phyloP scores from a whole-genome alignment of 2,113 vertebrate genomes.

The Tetrao urogallus region DNA sequence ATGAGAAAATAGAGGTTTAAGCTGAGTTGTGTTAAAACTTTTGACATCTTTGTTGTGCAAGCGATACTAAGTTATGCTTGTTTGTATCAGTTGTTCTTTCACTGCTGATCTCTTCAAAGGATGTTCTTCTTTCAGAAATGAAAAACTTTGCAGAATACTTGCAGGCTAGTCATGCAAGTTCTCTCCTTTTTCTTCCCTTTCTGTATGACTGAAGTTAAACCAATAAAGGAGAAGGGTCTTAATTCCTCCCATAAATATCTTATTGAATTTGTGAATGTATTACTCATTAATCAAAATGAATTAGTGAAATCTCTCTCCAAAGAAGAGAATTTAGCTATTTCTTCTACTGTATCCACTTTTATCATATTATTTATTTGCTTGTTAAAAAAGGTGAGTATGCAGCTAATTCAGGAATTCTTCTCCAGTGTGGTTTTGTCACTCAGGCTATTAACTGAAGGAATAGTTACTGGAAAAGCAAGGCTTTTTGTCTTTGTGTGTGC shows the following conservation, averaged over 20 bases:
- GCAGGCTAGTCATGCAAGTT: not conserved
- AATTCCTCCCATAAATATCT: not conserved
- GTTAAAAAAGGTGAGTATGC: not conserved
- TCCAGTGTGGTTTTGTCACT: not conserved
- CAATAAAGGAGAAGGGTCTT: not conserved
- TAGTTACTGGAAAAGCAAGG: not conserved
- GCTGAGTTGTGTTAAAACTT: not conserved
- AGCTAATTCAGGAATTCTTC: not conserved
- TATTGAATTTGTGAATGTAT: not conserved
- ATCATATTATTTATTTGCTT: not conserved
- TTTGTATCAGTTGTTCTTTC: not conserved
- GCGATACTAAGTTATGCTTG: not conserved
- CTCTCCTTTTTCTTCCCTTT: not conserved
- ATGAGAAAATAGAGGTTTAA: not conserved
- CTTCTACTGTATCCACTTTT: fast-evolving
- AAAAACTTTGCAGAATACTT: not conserved
- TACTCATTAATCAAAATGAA: not conserved
- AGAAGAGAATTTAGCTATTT: not conserved
- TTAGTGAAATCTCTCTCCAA: not conserved
- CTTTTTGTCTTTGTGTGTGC: not conserved
- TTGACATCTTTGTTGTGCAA: not conserved
- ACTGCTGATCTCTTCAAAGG: not conserved
- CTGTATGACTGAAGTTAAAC: not conserved
- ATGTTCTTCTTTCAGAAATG: not conserved
- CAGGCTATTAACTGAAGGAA: not conserved